Percentiles rank a stretch among this genome's conserved stretches.
Evolutionary conservation across 2,113 vertebrate genomes (phyloP).

Genomic region (Myrmecophaga tridactyla): DNA sequence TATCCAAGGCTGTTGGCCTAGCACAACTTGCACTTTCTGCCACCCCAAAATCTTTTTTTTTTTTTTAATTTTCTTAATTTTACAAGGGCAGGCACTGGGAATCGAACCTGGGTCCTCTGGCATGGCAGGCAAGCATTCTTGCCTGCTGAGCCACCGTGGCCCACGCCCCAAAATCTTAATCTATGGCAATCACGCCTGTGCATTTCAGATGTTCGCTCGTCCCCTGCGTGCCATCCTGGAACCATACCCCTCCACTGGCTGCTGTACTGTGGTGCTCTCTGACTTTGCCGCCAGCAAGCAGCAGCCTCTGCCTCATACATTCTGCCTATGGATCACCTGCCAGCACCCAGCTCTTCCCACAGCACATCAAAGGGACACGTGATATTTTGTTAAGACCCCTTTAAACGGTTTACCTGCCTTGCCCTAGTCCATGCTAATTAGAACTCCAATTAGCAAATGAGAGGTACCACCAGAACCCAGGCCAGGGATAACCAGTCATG

Average conservation of each 20-base stretch:
- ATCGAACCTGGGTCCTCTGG: too few species aligned
- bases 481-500: neutral
- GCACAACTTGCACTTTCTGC: neutral
- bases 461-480: neutral
- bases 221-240: neutral
- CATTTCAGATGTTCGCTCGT: neutral
- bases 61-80: too few species aligned
- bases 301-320: neutral
- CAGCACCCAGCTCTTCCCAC: neutral
- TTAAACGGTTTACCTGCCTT: neutral
- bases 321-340: neutral
- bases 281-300: neutral
- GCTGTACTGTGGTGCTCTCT: neutral
- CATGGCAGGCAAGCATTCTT: too few species aligned
- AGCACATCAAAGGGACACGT: neutral
- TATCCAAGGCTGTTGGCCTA: neutral
- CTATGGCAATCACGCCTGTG: neutral
- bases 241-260: neutral
- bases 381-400: neutral
- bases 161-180: conserved; percentile 18
- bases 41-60: conserved; percentile 12
- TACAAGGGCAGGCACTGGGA: too few species aligned
- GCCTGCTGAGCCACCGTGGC: too few species aligned
- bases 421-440: neutral
- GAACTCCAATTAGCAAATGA: neutral